Evolutionary conservation across 1,140 invertebrate genomes (phyloP), one percentile per base, ranked within the genome.

Genomic region (Drosophila chauvacae): DNA sequence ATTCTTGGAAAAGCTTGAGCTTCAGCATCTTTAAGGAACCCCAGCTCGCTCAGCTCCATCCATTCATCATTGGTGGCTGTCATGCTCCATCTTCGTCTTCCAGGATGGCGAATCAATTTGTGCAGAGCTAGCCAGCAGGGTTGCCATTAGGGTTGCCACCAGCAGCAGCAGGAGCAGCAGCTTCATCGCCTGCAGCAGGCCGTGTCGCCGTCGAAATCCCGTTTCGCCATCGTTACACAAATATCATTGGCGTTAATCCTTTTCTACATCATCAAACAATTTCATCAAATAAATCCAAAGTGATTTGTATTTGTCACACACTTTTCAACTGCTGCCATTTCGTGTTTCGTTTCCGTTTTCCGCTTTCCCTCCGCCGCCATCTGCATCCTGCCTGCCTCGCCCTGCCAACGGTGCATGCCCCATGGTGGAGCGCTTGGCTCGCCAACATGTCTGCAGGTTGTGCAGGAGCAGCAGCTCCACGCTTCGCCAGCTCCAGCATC

Each of bases 301-400:
- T 83, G 84, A 88, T 88, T 88, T 87, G 84, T 88, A 83, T 88
- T 88, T 88, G 84, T 88, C 84, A 88, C 84, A 88, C 83, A 82
- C 79, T 74, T 86, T 87, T 73, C 83, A 77, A 79, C 76, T 86
- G 83, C 61, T 79, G 42, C 55, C 64, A 62, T 33, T 62, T 62
- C 44, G 42, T 62, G 64, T 61, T 37, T 56, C 53, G 44, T 30
- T 68, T 50, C 20, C 55, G 35, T 44, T 68, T 56, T 56, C 53
- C 53, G 35, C 61, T 63, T 48, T 30, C 33, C 61, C 33, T 7
- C 41, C 41, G 37, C 39, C 28, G 35, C 18, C 56, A 42, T 42
- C 37, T 23, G 39, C 61, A 57, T 26, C 33, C 37, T 37, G 10
- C 41, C 65, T 61, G 18, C 20, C 41, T 42, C n/a, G 45, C 64